Evolutionary conservation across 2,888 invertebrate species (phyloP).

Genomic region (Morpho deidamia): DNA sequence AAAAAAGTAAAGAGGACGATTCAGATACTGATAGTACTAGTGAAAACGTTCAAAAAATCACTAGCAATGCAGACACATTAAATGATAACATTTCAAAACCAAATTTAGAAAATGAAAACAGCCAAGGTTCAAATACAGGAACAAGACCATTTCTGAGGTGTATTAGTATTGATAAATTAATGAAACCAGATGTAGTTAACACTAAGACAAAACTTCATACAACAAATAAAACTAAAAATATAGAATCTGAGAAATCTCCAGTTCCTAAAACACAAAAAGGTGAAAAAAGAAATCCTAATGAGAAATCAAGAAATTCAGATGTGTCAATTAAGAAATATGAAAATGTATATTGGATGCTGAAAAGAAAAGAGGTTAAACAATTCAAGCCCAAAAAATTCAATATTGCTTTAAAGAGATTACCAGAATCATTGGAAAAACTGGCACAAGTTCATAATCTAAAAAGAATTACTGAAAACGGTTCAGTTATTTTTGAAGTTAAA

Average conservation of each 20-base stretch:
- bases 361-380: conserved; percentile 41
- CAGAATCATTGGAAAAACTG: conserved; percentile 39
- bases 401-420: conserved; percentile 43
- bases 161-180: conserved; percentile 57
- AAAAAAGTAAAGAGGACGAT: background rate
- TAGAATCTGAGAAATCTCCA: conserved; percentile 11
- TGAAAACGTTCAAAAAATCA: background rate
- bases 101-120: conserved; percentile 13
- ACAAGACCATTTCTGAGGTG: conserved; percentile 55
- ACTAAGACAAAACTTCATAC: conserved; percentile 5
- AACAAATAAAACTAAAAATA: conserved; percentile 11
- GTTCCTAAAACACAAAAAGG: background rate
- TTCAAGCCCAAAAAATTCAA: conserved; percentile 52
- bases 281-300: conserved; percentile 2
- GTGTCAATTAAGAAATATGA: conserved; percentile 32
- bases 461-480: conserved; percentile 40
- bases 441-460: conserved; percentile 40
- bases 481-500: conserved; percentile 35
- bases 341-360: conserved; percentile 30
- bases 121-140: conserved; percentile 9
- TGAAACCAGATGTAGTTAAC: conserved; percentile 41
- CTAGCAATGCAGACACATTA: background rate
- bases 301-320: conserved; percentile 6
- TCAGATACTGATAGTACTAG: background rate
- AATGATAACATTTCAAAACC: background rate